A percentile compares a stretch with the other conserved stretches of the same genome.
Conservation (phyloP, 1,140 invertebrate genomes). For the Eumaeus atala region DNA sequence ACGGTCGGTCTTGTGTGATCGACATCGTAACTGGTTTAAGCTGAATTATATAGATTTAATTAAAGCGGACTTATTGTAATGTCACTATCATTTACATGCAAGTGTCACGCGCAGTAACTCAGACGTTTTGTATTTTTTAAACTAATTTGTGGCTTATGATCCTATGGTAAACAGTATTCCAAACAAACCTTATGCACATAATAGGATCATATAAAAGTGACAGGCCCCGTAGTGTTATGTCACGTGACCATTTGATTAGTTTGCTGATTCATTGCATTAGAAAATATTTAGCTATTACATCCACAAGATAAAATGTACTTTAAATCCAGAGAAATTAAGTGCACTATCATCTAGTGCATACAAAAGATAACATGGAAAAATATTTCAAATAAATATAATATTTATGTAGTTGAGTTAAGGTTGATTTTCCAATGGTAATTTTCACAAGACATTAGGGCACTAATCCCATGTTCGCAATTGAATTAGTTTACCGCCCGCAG, state of each 20-base stretch:
- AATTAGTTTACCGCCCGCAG: conserved; percentile 63
- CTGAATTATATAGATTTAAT: too few species aligned
- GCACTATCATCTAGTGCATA: conserved; percentile 1
- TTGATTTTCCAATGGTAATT: conserved; percentile 20
- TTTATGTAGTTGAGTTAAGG: not conserved
- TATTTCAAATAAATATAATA: not conserved
- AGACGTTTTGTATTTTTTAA: too few species aligned
- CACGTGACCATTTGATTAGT: conserved; percentile 62
- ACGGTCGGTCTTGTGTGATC: too few species aligned
- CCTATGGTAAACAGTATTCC: too few species aligned
- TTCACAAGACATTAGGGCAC: conserved; percentile 21
- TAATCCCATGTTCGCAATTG: conserved; percentile 33
- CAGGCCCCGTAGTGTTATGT: conserved; percentile 31
- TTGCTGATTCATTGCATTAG: conserved; percentile 45
- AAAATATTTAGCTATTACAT: conserved; percentile 30
- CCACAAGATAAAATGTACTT: conserved; percentile 7
- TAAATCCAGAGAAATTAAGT: conserved; percentile 15
- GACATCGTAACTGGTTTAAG: too few species aligned
- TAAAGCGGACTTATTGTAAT: too few species aligned
- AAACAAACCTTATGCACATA: conserved; percentile 17
- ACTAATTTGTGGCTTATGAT: not conserved
- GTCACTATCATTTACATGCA: too few species aligned
- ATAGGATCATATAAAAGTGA: conserved; percentile 31
- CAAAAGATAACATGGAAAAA: not conserved
- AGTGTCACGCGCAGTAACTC: too few species aligned